phyloP scores from a whole-genome alignment of 2,797 vertebrate genomes.

The Forpus xanthops region DNA sequence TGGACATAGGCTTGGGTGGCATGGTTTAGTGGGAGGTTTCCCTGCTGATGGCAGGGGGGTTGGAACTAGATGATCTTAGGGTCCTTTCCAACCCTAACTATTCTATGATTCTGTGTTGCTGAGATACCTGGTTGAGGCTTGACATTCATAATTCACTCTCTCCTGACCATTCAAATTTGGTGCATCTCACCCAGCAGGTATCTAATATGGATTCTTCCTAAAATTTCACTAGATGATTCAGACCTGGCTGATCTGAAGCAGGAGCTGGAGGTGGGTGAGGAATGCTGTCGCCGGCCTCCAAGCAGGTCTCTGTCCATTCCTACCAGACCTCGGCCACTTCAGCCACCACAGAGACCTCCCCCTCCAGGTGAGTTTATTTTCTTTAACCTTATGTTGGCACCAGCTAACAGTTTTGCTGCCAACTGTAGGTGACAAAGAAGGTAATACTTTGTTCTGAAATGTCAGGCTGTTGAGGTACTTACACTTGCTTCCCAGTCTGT shows the following conservation, averaged over 20 bases:
- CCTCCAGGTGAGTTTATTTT: slow-evolving; percentile 76
- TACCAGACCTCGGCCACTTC: slow-evolving; percentile 68
- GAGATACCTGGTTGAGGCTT: not conserved
- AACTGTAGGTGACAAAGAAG: not conserved
- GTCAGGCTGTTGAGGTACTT: not conserved
- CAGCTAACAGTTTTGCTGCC: not conserved
- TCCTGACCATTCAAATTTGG: not conserved
- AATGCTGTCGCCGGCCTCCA: slow-evolving; percentile 58
- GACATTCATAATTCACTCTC: not conserved
- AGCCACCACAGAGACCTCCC: slow-evolving; percentile 78
- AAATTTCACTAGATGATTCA: slow-evolving; percentile 67
- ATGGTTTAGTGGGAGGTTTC: no score
- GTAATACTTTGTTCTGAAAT: not conserved
- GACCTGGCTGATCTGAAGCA: slow-evolving; percentile 61
- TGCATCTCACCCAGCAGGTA: not conserved
- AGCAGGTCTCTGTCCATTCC: slow-evolving; percentile 81
- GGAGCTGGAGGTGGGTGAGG: slow-evolving; percentile 67
- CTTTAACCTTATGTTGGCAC: not conserved
- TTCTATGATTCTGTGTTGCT: not conserved
- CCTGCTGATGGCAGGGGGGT: no score
- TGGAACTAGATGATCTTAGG: no score
- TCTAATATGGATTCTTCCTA: not conserved
- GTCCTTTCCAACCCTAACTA: no score
- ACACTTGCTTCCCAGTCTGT: not conserved
- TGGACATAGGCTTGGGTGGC: no score